Evolutionary conservation across 2,113 vertebrate species (phyloP).

Genomic region (Hyla sarda): DNA sequence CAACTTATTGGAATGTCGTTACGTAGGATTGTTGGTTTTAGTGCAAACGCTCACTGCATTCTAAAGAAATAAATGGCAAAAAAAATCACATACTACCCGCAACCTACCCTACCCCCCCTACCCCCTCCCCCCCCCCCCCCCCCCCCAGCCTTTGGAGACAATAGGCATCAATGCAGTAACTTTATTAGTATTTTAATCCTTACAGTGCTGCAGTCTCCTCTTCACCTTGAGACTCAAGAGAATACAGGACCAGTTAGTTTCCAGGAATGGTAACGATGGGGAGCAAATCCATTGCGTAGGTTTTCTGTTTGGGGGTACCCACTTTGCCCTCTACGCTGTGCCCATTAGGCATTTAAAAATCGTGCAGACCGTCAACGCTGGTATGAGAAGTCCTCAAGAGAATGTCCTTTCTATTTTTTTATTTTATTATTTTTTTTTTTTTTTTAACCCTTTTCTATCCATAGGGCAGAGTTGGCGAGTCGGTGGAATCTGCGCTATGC

Average conservation of each 20-base stretch:
- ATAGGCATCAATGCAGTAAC: background rate
- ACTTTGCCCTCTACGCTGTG: background rate
- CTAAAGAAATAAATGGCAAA: too few species aligned
- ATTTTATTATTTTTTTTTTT: too few species aligned
- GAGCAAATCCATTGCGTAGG: background rate
- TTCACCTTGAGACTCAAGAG: conserved; percentile 25
- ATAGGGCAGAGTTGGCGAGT: background rate
- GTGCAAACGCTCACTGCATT: too few species aligned
- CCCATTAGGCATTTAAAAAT: background rate
- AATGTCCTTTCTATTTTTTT: too few species aligned
- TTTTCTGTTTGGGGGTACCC: background rate
- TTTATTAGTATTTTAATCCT: conserved; percentile 2
- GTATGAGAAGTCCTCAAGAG: background rate
- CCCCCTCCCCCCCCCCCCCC: too few species aligned
- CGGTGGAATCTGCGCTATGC: background rate
- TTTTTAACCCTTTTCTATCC: background rate
- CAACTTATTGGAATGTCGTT: too few species aligned
- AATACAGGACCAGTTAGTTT: background rate
- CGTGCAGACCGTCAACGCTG: background rate
- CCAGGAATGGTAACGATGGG: background rate
- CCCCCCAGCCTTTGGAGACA: too few species aligned
- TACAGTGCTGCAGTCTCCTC: conserved; percentile 18
- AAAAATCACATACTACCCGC: too few species aligned
- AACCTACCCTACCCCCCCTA: background rate
- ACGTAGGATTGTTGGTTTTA: too few species aligned